Evolutionary conservation across 2,113 vertebrate genomes (phyloP).

Genomic region (Tringa solitaria): DNA sequence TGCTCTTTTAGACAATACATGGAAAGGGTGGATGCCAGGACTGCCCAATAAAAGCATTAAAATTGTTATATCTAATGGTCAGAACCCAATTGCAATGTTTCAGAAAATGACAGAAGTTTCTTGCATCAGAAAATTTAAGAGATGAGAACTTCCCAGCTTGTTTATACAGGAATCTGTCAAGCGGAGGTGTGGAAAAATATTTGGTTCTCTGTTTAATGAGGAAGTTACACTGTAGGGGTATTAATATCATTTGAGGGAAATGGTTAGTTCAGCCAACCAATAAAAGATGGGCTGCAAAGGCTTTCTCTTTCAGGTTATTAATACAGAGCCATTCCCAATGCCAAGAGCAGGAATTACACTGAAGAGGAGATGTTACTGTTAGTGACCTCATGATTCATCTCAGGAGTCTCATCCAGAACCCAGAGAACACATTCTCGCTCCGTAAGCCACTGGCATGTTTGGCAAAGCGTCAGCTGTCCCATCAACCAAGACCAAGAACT

Average conservation of each 20-base stretch:
- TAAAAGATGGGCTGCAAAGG: neutral
- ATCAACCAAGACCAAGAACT: neutral
- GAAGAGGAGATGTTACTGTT: neutral
- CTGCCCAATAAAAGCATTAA: neutral
- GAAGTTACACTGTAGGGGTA: neutral
- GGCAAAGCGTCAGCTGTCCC: neutral
- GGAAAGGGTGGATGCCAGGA: neutral
- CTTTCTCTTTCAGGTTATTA: neutral
- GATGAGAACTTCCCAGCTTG: neutral
- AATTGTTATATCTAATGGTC: neutral
- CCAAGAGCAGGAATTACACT: neutral
- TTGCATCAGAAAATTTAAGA: neutral
- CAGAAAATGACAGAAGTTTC: neutral
- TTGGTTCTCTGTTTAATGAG: neutral
- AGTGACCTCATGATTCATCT: neutral
- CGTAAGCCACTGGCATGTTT: neutral
- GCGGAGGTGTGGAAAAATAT: neutral
- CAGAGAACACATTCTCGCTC: neutral
- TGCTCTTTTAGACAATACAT: constrained; percentile 55
- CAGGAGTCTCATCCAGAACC: neutral
- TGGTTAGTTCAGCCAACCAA: neutral
- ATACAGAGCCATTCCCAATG: neutral
- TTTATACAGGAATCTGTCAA: neutral
- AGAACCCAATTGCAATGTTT: neutral
- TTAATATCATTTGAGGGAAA: neutral